Conservation (phyloP, 2,888 invertebrate genomes). For the Dryadula phaetusa region DNA sequence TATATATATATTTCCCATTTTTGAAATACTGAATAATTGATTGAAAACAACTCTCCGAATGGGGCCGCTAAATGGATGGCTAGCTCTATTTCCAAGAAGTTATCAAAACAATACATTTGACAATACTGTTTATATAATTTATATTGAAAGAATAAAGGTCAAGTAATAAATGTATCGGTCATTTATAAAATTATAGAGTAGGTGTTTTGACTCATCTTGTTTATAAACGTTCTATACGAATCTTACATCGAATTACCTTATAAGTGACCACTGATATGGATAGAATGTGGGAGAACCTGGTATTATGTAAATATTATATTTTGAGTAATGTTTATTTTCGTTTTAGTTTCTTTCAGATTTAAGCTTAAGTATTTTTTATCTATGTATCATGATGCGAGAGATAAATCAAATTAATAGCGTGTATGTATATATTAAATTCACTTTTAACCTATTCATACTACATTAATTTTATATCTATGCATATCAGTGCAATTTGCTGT, state of each 20-base stretch:
- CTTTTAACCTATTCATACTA: too few species aligned
- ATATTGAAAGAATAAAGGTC: constrained; percentile 2
- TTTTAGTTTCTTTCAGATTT: neutral
- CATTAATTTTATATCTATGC: too few species aligned
- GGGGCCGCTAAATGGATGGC: neutral
- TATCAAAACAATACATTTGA: neutral
- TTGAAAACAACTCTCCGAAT: too few species aligned
- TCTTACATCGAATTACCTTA: constrained; percentile 21
- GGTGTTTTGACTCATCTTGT: constrained; percentile 33
- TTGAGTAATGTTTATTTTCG: constrained; percentile 32
- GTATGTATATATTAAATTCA: too few species aligned
- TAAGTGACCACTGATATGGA: constrained; percentile 43
- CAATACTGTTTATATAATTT: constrained; percentile 6
- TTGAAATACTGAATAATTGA: too few species aligned
- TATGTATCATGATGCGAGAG: too few species aligned
- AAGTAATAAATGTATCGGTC: constrained; percentile 2
- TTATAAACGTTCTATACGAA: constrained; percentile 22
- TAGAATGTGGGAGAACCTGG: constrained; percentile 50
- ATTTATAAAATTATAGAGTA: constrained; percentile 13
- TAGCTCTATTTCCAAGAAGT: neutral
- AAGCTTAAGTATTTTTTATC: too few species aligned
- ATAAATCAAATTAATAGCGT: too few species aligned
- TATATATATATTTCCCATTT: too few species aligned
- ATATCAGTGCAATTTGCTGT: too few species aligned
- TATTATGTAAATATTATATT: constrained; percentile 45